A percentile compares a stretch with the other conserved stretches of the same genome.
Evolutionary conservation across 2,797 vertebrate species (phyloP).

Genomic region (Echeneis naucrates): DNA sequence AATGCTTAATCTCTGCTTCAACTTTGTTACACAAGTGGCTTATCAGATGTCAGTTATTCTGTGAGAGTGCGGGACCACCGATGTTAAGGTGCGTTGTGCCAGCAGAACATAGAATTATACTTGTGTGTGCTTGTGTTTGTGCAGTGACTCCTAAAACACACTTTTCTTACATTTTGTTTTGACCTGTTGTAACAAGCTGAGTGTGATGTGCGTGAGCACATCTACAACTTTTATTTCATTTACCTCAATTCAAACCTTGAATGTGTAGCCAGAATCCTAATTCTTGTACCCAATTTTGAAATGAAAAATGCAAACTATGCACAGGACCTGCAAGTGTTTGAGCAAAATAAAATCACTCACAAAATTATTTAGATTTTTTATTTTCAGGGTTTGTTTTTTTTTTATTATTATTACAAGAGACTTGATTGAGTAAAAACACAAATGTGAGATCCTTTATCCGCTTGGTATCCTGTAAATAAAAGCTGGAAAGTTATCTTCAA

Average conservation of each 20-base stretch:
- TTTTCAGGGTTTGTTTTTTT: slow-evolving; percentile 86
- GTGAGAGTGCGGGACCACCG: slow-evolving; percentile 5
- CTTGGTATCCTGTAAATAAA: slow-evolving; percentile 90
- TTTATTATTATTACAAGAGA: slow-evolving; percentile 86
- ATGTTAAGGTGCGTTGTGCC: neutral
- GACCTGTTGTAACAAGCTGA: neutral
- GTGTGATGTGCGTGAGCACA: slow-evolving; percentile 1
- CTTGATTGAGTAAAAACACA: slow-evolving; percentile 83
- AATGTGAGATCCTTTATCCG: slow-evolving; percentile 84
- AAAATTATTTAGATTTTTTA: slow-evolving; percentile 80
- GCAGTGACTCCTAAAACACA: neutral
- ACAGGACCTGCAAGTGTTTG: slow-evolving; percentile 28
- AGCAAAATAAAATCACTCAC: slow-evolving; percentile 81
- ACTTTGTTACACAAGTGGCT: neutral
- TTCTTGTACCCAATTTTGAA: neutral
- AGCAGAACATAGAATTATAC: neutral
- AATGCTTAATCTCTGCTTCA: neutral
- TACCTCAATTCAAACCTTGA: neutral
- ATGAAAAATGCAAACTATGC: slow-evolving; percentile 2
- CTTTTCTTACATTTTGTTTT: neutral
- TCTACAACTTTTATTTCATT: neutral
- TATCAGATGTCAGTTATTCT: neutral
- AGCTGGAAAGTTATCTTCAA: slow-evolving; percentile 83
- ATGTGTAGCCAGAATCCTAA: slow-evolving; percentile 1
- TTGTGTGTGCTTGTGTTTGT: neutral